phyloP scores from a whole-genome alignment of 1,140 invertebrate genomes.

The Arion vulgaris region DNA sequence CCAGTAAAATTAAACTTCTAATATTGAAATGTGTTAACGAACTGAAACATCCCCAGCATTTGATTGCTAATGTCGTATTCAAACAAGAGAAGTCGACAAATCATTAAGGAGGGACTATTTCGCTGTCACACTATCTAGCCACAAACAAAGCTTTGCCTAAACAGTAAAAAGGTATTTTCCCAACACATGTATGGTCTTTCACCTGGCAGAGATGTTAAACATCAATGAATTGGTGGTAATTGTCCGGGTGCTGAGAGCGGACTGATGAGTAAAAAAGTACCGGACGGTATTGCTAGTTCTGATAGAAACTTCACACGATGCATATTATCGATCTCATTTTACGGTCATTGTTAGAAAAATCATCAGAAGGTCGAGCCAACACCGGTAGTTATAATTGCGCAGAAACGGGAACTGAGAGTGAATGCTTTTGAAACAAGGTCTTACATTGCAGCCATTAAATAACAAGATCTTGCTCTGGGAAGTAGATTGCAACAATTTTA shows the following conservation, averaged over 20 bases:
- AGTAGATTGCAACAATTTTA: neutral
- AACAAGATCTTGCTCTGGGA: neutral
- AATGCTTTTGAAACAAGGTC: neutral
- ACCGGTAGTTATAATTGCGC: neutral
- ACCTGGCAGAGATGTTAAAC: neutral
- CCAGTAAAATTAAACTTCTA: neutral
- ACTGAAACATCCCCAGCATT: neutral
- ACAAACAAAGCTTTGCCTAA: neutral
- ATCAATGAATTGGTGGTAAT: neutral
- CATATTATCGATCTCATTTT: constrained; percentile 1
- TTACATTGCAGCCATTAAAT: neutral
- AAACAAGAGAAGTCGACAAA: neutral
- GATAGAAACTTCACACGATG: neutral
- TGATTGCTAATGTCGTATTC: neutral
- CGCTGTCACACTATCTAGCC: neutral
- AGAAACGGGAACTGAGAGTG: neutral
- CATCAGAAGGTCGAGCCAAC: constrained; percentile 10
- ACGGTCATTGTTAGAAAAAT: neutral
- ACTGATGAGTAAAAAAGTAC: constrained; percentile 29
- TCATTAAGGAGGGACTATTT: neutral
- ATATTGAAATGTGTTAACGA: neutral
- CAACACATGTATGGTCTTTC: neutral
- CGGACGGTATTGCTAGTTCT: constrained; percentile 6
- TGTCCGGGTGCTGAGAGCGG: neutral
- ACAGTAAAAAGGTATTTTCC: neutral